Conservation (phyloP, 2,113 vertebrate species). For the Emydocephalus ijimae region DNA sequence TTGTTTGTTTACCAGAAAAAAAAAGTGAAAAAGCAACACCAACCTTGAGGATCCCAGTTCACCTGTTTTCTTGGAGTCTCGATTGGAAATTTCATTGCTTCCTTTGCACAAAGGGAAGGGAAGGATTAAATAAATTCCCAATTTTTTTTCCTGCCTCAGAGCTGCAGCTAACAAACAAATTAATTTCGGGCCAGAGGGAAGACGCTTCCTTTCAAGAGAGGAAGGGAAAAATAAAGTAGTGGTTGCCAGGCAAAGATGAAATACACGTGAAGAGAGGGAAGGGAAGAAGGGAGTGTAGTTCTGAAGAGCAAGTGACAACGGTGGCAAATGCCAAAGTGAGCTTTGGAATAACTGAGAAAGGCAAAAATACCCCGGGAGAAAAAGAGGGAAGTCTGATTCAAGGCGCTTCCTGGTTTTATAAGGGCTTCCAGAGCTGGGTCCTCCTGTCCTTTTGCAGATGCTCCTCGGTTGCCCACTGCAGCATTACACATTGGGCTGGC, state of each 20-base stretch:
- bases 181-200: constrained; percentile 55
- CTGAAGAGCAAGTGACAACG: neutral
- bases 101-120: constrained; percentile 69
- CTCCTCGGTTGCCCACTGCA: constrained; percentile 58
- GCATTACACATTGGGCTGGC: constrained; percentile 44
- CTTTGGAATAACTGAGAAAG: neutral
- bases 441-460: constrained; percentile 30
- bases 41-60: constrained; percentile 97
- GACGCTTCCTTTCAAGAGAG: constrained; percentile 53
- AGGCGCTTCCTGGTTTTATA: constrained; percentile 27
- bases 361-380: neutral
- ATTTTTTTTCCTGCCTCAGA: constrained; percentile 62
- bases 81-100: constrained; percentile 98
- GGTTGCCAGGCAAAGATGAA: constrained; percentile 65
- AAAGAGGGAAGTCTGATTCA: neutral
- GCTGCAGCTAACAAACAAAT: constrained; percentile 67
- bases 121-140: constrained; percentile 63
- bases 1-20: neutral
- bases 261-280: constrained; percentile 48
- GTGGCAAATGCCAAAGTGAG: constrained; percentile 31
- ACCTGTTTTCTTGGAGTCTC: constrained; percentile 96
- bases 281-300: constrained; percentile 12
- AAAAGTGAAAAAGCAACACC: constrained; percentile 67
- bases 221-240: neutral
- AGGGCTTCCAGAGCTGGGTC: constrained; percentile 23